Conservation (phyloP, 2,888 invertebrate genomes). For the Eristalis intricaria region DNA sequence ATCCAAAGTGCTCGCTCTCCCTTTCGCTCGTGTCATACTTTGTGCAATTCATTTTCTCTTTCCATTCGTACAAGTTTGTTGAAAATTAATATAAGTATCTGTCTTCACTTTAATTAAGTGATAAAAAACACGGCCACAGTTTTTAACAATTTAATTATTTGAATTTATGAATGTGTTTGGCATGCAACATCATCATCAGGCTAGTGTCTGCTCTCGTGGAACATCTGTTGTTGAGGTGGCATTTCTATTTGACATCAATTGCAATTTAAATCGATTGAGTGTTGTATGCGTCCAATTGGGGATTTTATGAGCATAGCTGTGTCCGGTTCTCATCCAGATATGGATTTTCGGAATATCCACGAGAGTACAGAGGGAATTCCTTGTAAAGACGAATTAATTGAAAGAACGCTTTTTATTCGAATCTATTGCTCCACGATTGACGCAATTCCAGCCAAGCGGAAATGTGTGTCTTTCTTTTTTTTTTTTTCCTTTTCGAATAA, state of each 20-base stretch:
- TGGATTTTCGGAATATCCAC: constrained; percentile 29
- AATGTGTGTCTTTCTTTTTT: constrained; percentile 22
- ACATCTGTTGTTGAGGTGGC: background rate
- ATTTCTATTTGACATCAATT: constrained; percentile 40
- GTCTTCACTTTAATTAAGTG: constrained; percentile 4
- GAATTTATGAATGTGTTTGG: constrained; percentile 18
- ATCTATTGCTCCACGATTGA: constrained; percentile 36
- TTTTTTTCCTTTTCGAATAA: constrained; percentile 18
- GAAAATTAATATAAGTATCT: too few relatives aligned
- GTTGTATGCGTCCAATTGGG: constrained; percentile 22
- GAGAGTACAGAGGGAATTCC: too few relatives aligned
- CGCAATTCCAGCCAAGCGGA: constrained; percentile 55
- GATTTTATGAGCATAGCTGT: background rate
- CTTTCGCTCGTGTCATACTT: background rate
- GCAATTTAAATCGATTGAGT: constrained; percentile 23
- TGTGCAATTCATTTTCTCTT: background rate
- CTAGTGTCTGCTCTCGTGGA: too few relatives aligned
- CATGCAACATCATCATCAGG: background rate
- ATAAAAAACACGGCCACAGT: constrained; percentile 30
- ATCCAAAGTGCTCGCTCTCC: constrained; percentile 22
- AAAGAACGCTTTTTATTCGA: background rate
- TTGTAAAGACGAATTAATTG: constrained; percentile 21
- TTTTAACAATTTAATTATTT: constrained; percentile 40
- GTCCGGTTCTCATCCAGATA: constrained; percentile 19
- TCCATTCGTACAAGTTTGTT: background rate